Base-by-base conservation (phyloP, 1,140 invertebrate genomes). In the Zaprionus capensis region DNA sequence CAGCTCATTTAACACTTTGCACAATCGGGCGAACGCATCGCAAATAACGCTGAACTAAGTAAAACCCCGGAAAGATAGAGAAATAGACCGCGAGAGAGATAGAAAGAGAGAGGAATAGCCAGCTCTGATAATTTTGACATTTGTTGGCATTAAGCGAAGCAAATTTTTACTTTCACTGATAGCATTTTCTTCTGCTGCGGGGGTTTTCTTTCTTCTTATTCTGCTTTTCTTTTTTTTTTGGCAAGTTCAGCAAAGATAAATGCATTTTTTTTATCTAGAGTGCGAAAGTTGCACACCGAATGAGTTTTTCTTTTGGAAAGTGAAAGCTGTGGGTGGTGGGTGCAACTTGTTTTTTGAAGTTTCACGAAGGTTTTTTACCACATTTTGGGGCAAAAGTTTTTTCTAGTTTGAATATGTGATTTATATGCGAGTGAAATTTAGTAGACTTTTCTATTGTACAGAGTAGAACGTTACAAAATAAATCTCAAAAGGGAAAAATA, bases 1-100 rank as follows among this genome's bases (percentile, higher is more conserved):
- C 73, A 76, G 73, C 68, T 76, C 73, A 76, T 76, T 76, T 76
- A 76, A 76, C 73, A 76, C 73, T 71, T 63, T 71, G 61, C 44
- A 38, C 58, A 65, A 71, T 65, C 68, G 24, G 56, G 73, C 73
- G 55, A 76, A 53, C 26, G 36, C 68, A 76, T 70, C 68, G 53
- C 31, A 61, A 59, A 76, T 76, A 59, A 49, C 44, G 68, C 73
- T 71, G 59, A 75, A 28, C 67, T 56, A 28, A 56, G 49, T 49
- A 51, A 63, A 49, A 51, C 9, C 20, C 38, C 5, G 14, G 9
- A 34, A 9, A 34, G 26, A 41, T n/a, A n/a, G 38, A 41, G 38
- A 41, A 51, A 51, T n/a, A 22, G 17, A 17, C 5, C 0, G 24
- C 5, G 38, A n/a, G 15, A 5, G 38, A 15, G 41, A 31, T 24